phyloP scores from a whole-genome alignment of 2,888 invertebrate species.

The Diogma glabrata region DNA sequence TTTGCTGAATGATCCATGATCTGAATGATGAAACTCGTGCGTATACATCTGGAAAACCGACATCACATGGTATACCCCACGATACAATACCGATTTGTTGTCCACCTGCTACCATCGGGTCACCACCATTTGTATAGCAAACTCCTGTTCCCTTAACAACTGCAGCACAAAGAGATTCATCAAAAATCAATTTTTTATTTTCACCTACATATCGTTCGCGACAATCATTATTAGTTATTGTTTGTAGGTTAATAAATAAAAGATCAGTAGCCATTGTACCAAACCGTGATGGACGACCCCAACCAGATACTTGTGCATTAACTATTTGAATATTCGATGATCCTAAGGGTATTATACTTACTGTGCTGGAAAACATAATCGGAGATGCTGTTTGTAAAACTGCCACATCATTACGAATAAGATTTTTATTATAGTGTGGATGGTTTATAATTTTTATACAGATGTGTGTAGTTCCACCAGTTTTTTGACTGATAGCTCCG shows the following conservation, averaged over 20 bases:
- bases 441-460: conserved; percentile 12
- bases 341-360: conserved; percentile 9
- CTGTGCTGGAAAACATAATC: conserved; percentile 10
- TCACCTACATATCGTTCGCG: conserved; percentile 21
- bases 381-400: conserved; percentile 9
- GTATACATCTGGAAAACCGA: conserved; percentile 32
- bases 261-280: conserved; percentile 11
- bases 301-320: conserved; percentile 8
- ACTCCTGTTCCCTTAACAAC: conserved; percentile 22
- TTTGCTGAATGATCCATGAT: conserved; percentile 27
- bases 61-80: conserved; percentile 34
- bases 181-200: conserved; percentile 27
- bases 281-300: conserved; percentile 14
- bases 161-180: background rate
- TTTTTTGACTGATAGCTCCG: background rate
- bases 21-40: conserved; percentile 31
- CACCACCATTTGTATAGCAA: conserved; percentile 32
- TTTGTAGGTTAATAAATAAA: conserved; percentile 2
- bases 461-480: background rate
- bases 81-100: conserved; percentile 33
- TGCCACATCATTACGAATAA: conserved; percentile 13
- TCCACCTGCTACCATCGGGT: conserved; percentile 30
- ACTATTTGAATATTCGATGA: background rate
- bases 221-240: conserved; percentile 14
- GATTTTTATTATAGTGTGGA: conserved; percentile 11